phyloP scores from a whole-genome alignment of 1,140 invertebrate species.

The Brachionus plicatilis region DNA sequence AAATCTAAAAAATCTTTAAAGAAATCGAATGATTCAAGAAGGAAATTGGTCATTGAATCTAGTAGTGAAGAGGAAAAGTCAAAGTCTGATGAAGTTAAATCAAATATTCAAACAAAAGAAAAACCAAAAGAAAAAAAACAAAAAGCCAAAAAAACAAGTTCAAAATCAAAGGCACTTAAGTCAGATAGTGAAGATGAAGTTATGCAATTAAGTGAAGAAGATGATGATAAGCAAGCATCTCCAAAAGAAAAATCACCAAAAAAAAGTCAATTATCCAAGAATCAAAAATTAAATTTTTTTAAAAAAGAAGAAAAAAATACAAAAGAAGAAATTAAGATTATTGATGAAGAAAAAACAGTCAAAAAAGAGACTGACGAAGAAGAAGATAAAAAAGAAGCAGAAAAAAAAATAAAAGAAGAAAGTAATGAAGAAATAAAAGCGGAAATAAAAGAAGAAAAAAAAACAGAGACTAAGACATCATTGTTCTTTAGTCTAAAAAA shows the following conservation, averaged over 20 bases:
- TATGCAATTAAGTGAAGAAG: constrained; percentile 15
- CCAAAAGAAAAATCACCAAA: background rate
- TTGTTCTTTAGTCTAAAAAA: constrained; percentile 22
- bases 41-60: constrained; percentile 11
- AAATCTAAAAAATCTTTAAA: background rate
- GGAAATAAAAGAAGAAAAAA: constrained; percentile 5
- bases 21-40: background rate
- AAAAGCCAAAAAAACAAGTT: background rate
- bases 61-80: constrained; percentile 13
- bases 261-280: background rate
- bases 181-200: constrained; percentile 13
- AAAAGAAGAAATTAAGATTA: background rate
- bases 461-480: constrained; percentile 1
- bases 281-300: background rate
- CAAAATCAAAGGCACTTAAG: background rate
- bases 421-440: background rate
- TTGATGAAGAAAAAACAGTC: background rate
- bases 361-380: background rate
- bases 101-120: background rate
- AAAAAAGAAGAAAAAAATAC: constrained; percentile 9
- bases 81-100: background rate
- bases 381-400: background rate
- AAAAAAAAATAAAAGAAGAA: background rate
- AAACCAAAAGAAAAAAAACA: background rate
- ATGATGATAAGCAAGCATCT: background rate